These are phyloP conservation scores for Zaprionus capensis DNA, from an alignment of 1,140 invertebrate genomes.

Conservation along the genomic window DNA sequence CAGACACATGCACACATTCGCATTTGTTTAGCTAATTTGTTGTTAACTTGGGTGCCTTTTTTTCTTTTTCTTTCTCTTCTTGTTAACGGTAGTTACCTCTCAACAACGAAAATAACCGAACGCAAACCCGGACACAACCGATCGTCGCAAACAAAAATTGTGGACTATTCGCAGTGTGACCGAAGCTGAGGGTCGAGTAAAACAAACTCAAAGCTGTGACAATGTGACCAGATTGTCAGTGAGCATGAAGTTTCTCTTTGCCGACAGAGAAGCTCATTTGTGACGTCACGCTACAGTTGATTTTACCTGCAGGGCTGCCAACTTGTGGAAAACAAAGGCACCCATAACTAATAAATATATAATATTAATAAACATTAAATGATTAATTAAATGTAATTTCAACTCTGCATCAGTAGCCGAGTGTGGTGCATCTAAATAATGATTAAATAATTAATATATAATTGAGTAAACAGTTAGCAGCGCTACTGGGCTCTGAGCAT, in stretches of 20 bases:
- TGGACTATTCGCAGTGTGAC: slow-evolving; percentile 35
- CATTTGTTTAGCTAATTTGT: slow-evolving; percentile 33
- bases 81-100: slow-evolving; percentile 58
- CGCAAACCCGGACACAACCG: slow-evolving; percentile 42
- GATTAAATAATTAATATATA: background rate
- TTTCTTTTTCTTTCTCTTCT: slow-evolving; percentile 18
- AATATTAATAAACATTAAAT: background rate
- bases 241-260: slow-evolving; percentile 2
- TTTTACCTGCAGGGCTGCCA: background rate
- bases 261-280: background rate
- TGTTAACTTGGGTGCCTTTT: slow-evolving; percentile 28
- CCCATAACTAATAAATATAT: background rate
- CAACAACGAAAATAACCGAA: slow-evolving; percentile 50
- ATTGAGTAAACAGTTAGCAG: slow-evolving; percentile 6
- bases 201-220: background rate
- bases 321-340: background rate
- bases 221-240: slow-evolving; percentile 20
- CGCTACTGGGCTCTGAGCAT: background rate
- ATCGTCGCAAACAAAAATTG: slow-evolving; percentile 50
- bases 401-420: background rate
- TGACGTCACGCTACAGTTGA: slow-evolving; percentile 20
- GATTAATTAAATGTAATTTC: background rate
- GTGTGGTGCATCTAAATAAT: background rate
- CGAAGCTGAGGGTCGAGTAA: background rate
- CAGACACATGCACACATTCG: slow-evolving; percentile 21